Conservation (phyloP, 2,113 vertebrate genomes). For the Octodon degus region DNA sequence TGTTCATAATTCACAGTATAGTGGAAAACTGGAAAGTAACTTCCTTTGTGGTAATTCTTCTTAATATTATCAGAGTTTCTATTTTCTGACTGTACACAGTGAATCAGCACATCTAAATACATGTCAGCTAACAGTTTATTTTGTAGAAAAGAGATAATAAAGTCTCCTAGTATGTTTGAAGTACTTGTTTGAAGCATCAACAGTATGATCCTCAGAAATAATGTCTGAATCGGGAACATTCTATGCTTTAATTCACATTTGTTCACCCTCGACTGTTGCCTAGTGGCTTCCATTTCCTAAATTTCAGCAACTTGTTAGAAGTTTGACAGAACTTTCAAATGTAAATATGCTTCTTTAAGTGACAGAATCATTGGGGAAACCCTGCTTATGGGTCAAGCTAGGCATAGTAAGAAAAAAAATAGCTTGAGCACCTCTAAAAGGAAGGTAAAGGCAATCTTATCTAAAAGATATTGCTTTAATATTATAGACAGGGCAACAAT, state of each 20-base stretch:
- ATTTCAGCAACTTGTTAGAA: constrained; percentile 16
- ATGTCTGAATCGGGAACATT: neutral
- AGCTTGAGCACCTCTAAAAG: neutral
- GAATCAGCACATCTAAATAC: neutral
- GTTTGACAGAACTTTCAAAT: constrained; percentile 22
- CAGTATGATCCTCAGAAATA: neutral
- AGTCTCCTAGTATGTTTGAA: neutral
- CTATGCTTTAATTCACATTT: neutral
- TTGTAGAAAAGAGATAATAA: constrained; percentile 4
- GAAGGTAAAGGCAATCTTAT: neutral
- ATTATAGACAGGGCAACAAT: neutral
- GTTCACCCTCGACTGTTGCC: neutral
- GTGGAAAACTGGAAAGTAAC: neutral
- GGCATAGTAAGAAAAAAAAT: neutral
- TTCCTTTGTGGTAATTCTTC: neutral
- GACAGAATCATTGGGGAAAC: neutral
- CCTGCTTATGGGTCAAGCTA: neutral
- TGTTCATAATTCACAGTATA: neutral
- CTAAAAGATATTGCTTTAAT: neutral
- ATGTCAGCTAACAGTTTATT: constrained; percentile 32
- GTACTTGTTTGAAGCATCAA: constrained; percentile 25
- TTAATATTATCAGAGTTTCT: neutral
- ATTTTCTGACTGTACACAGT: constrained; percentile 26
- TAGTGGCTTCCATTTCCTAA: neutral
- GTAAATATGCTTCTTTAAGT: constrained; percentile 24